phyloP scores from a whole-genome alignment of 2,797 vertebrate species.

The Pelodytes ibericus region DNA sequence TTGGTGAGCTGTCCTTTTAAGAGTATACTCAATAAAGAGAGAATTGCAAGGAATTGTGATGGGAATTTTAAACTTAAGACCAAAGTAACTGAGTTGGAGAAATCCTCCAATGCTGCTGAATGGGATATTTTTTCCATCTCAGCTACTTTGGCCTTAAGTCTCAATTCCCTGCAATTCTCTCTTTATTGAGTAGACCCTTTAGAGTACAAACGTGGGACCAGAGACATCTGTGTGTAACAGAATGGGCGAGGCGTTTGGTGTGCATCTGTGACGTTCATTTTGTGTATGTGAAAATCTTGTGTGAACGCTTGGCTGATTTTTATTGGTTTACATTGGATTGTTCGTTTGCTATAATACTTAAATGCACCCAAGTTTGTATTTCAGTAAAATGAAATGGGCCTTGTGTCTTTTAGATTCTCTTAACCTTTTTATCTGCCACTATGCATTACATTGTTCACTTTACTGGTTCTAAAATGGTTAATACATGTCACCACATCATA shows the following conservation, averaged over 20 bases:
- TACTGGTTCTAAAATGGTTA: neutral
- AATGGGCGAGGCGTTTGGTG: constrained; percentile 15
- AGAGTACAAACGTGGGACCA: constrained; percentile 41
- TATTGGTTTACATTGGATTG: constrained; percentile 35
- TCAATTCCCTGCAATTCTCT: no score
- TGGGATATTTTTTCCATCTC: no score
- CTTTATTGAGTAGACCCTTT: no score
- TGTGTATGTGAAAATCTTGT: constrained; percentile 21
- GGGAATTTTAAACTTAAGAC: no score
- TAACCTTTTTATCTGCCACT: neutral
- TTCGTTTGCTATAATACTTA: constrained; percentile 31
- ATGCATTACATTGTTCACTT: neutral
- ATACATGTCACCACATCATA: constrained; percentile 43
- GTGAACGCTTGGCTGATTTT: constrained; percentile 27
- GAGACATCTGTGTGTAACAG: constrained; percentile 38
- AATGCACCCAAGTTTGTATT: constrained; percentile 39
- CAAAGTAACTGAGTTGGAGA: no score
- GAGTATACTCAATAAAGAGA: no score
- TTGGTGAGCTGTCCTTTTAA: no score
- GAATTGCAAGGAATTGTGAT: no score
- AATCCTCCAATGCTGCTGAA: no score
- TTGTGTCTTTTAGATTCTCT: constrained; percentile 22
- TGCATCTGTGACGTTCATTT: constrained; percentile 17
- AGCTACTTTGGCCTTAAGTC: no score
- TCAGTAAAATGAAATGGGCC: constrained; percentile 22